Evolutionary conservation across 2,797 vertebrate genomes (phyloP), one percentile per base, ranked within the genome.

Genomic region (Phataginus tetradactyla): DNA sequence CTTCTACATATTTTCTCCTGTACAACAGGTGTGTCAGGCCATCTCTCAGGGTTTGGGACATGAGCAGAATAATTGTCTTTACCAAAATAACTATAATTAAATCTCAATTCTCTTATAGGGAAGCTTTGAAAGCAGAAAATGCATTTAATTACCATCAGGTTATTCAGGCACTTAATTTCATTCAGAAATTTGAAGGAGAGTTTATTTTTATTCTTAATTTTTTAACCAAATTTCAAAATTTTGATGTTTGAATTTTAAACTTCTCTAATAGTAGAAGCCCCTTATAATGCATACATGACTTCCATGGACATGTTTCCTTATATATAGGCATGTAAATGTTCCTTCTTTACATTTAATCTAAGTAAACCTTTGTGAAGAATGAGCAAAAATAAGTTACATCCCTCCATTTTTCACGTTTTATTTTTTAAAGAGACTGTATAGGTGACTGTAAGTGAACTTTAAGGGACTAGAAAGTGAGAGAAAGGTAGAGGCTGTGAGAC

Each of bases 41-140:
- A 89, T 80, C 68, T 95, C 39, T 1, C 93, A 77, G 91, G 93
- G 13, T 14, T 49, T 91, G 21, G 42, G 68, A 84, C 57, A 78
- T 29, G 72, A 89, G 34, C 21, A 94, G 95, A 79, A 92, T 91
- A 90, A 94, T 96, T 96, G 66, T 37, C 32, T 71, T 92, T 96
- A 59, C 71, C 95, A 86, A 97, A 98, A 75, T 93, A 53, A 81
- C 0, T 91, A 92, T 94, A 96, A 97, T 97, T 97, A 97, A 97
- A 97, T 85, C 83, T 86, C 88, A 97, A 55, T 91, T 94, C 68
- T 98, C 95, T 92, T n/a, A 97, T 96, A 57, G 15, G 4, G 57
- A n/a, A 93, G 39, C 9, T 97, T 95, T 95, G 77, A 97, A 55
- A 25, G 45, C 79, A 87, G 49, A 96, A 63, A 23, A 34, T 94